Conservation (phyloP, 2,797 vertebrate genomes). For the Monodelphis domestica region DNA sequence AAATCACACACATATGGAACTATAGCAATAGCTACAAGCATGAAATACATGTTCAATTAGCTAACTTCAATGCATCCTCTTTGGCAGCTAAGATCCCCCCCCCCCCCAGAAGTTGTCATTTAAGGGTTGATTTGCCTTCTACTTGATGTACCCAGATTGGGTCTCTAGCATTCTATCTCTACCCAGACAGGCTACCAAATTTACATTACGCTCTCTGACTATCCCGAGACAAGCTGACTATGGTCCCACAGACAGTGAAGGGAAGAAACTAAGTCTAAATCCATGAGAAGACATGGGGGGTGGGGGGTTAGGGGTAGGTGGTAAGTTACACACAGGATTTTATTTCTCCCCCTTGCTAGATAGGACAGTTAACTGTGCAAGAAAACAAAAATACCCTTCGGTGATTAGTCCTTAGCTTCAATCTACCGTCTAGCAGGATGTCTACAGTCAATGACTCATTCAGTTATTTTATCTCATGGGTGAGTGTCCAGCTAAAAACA, state of each 20-base stretch:
- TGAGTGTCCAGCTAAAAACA: background rate
- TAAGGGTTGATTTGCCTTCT: background rate
- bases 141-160: background rate
- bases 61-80: conserved; percentile 12
- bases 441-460: background rate
- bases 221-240: background rate
- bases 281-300: conserved; percentile 10
- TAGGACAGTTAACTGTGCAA: background rate
- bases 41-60: conserved; percentile 15
- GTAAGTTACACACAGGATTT: background rate
- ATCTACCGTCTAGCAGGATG: background rate
- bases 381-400: background rate
- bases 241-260: background rate
- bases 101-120: background rate
- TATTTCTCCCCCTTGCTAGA: too few relatives aligned
- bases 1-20: background rate
- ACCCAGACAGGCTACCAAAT: background rate
- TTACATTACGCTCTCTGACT: background rate
- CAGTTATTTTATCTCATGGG: background rate
- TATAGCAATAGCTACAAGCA: background rate
- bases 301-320: background rate
- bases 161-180: background rate
- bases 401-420: background rate
- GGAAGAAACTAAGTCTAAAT: background rate
- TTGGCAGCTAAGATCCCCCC: background rate